phyloP scores from a whole-genome alignment of 30 jellyfish, hydroid and myxozoan genomes.

The Kudoa iwatai region DNA sequence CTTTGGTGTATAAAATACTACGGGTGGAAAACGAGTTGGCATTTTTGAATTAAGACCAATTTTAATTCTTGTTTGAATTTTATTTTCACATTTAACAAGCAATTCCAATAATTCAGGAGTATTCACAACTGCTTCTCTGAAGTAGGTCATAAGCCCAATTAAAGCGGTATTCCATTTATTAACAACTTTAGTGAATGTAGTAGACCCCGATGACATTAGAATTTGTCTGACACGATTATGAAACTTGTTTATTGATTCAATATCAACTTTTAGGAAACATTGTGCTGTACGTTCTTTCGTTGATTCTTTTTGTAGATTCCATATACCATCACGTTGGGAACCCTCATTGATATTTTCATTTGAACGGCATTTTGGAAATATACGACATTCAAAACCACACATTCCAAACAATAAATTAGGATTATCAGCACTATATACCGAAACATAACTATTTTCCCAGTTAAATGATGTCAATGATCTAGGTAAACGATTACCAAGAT shows the following conservation, averaged over 20 bases:
- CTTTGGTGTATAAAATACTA: conserved; percentile 83
- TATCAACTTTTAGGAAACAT: conserved; percentile 73
- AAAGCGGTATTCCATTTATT: conserved; percentile 95
- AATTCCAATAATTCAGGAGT: conserved; percentile 77
- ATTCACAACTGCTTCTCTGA: conserved; percentile 84
- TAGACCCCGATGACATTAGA: conserved; percentile 96
- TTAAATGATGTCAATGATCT: conserved; percentile 55
- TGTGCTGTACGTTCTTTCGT: conserved; percentile 95
- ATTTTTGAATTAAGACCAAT: conserved; percentile 81
- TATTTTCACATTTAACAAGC: conserved; percentile 82
- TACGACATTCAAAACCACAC: conserved; percentile 94
- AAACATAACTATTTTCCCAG: conserved; percentile 89
- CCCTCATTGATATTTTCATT: conserved; percentile 72
- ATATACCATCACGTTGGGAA: conserved; percentile 71
- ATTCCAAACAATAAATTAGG: conserved; percentile 56
- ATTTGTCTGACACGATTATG: conserved; percentile 88
- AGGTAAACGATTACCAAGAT: conserved; percentile 54
- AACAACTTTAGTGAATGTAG: conserved; percentile 78
- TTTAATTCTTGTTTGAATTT: conserved; percentile 91
- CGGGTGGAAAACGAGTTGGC: conserved; percentile 99
- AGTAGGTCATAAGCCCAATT: conserved; percentile 89
- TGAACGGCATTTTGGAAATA: conserved; percentile 48
- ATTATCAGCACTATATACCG: conserved; percentile 78
- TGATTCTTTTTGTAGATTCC: conserved; percentile 77
- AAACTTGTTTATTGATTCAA: conserved; percentile 36